Evolutionary conservation across 2,888 invertebrate species (phyloP).

Genomic region (Formica aserva): DNA sequence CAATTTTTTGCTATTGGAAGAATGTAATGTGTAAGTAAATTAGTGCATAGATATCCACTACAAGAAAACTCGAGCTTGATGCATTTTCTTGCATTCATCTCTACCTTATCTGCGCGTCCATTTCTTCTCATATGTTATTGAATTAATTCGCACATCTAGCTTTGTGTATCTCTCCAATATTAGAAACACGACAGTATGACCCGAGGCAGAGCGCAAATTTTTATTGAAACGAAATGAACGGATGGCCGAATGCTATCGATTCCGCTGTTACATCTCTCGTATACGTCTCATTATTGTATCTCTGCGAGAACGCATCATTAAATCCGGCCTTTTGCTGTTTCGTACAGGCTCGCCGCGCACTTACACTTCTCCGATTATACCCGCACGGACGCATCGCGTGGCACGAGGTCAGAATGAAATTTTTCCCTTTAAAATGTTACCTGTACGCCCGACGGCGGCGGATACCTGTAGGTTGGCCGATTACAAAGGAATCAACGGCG

Average conservation of each 20-base stretch:
- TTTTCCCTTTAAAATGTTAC: constrained; percentile 48
- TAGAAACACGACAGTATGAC: constrained; percentile 23
- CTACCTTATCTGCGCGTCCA: too few relatives aligned
- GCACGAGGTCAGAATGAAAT: constrained; percentile 31
- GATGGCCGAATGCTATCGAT: constrained; percentile 15
- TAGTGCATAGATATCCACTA: constrained; percentile 28
- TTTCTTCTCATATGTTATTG: constrained; percentile 4
- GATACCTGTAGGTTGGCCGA: constrained; percentile 47
- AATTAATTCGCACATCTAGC: constrained; percentile 28
- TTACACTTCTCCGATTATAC: constrained; percentile 18
- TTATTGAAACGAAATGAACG: constrained; percentile 32
- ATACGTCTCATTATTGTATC: constrained; percentile 20
- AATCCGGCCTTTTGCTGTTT: constrained; percentile 41
- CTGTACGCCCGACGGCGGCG: constrained; percentile 26
- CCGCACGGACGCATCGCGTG: constrained; percentile 18
- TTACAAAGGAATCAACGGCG: constrained; percentile 54
- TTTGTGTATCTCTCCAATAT: constrained; percentile 43
- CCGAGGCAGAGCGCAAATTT: constrained; percentile 42
- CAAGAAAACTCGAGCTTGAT: not conserved
- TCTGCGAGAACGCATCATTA: constrained; percentile 48
- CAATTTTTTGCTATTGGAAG: not conserved
- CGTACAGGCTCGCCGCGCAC: not conserved
- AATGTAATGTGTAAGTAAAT: constrained; percentile 16
- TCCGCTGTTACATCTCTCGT: constrained; percentile 16
- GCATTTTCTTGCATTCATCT: constrained; percentile 9